Evolutionary conservation across 2,113 vertebrate genomes (phyloP), one percentile per base, ranked within the genome.

Genomic region (Pseudolaguvia tuberculata): DNA sequence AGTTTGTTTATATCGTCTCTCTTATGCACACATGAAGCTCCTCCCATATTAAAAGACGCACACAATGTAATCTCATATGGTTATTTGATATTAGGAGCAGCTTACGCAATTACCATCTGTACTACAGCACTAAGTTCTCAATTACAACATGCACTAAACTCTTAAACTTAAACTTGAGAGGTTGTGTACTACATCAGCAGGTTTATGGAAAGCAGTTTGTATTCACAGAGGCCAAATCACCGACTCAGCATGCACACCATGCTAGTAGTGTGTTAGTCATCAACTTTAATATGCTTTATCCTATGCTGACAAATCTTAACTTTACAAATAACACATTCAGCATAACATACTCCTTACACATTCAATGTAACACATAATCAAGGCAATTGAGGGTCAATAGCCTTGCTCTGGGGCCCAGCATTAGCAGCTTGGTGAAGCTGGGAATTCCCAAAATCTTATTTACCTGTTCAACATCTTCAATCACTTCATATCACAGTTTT

Each of bases 71-170:
- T 50, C 39, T 47, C 27, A 18, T 27, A 20, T 51, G 2, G 11
- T 45, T 73, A 69, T 65, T 56, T 65, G 21, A 77, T 77, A 74
- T 77, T 73, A 55, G 67, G 61, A 62, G 35, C 61, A 59, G 25
- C 25, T 27, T 55, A 42, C 29, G 31, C 21, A 55, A 76, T 51
- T 59, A 58, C 53, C 59, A 58, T 17, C 14, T 58, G 15, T n/a
- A 25, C 65, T 45, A 17, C 8, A 35, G 53, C 29, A 20, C 45
- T 55, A 58, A 29, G 55, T 65, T 17, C 53, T 50, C 10, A 53
- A 76, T 58, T 35, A 50, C 45, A 20, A 51, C 29, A 14, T 48
- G 25, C 27, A 23, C 42, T 45, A n/a, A n/a, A n/a, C n/a, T n/a
- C n/a, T n/a, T n/a, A n/a, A n/a, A 12, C 42, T 23, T 35, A 50